phyloP scores from a whole-genome alignment of 64 coral and sea anemone genomes.

The Catalaphyllia jardinei region DNA sequence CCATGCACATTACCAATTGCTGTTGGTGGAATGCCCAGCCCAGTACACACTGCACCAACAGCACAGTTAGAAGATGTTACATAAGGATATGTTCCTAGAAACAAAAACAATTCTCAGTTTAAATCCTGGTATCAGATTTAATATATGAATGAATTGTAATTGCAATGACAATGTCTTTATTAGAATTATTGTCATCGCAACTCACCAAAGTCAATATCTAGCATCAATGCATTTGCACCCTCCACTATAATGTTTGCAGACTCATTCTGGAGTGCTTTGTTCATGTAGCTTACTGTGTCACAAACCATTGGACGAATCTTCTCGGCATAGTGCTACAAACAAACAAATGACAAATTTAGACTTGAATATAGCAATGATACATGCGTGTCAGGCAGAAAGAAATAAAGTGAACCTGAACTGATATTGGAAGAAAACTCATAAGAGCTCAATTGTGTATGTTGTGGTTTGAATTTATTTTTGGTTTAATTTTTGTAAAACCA shows the following conservation, averaged over 20 bases:
- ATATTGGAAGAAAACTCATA: too few species aligned
- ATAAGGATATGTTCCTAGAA: slow-evolving; percentile 89
- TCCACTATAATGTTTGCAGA: slow-evolving; percentile 82
- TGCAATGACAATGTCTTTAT: neutral
- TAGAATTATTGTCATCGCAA: neutral
- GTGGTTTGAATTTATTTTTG: too few species aligned
- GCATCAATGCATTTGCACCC: slow-evolving; percentile 91
- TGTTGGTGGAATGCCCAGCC: slow-evolving; percentile 88
- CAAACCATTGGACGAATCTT: slow-evolving; percentile 80
- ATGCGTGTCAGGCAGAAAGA: too few species aligned
- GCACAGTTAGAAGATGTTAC: slow-evolving; percentile 96
- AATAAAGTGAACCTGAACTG: too few species aligned
- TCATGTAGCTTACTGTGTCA: slow-evolving; percentile 85
- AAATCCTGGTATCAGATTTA: too few species aligned
- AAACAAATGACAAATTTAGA: neutral
- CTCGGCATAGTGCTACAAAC: slow-evolving; percentile 75
- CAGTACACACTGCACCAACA: slow-evolving; percentile 90
- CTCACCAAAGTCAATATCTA: slow-evolving; percentile 98
- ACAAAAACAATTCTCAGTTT: neutral
- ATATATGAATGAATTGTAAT: too few species aligned
- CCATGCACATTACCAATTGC: slow-evolving; percentile 87
- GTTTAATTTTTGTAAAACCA: too few species aligned
- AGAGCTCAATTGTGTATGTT: too few species aligned
- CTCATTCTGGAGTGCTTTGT: slow-evolving; percentile 81
- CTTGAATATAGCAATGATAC: neutral